Evolutionary conservation across 2,797 vertebrate genomes (phyloP).

Genomic region (Thaleichthys pacificus): DNA sequence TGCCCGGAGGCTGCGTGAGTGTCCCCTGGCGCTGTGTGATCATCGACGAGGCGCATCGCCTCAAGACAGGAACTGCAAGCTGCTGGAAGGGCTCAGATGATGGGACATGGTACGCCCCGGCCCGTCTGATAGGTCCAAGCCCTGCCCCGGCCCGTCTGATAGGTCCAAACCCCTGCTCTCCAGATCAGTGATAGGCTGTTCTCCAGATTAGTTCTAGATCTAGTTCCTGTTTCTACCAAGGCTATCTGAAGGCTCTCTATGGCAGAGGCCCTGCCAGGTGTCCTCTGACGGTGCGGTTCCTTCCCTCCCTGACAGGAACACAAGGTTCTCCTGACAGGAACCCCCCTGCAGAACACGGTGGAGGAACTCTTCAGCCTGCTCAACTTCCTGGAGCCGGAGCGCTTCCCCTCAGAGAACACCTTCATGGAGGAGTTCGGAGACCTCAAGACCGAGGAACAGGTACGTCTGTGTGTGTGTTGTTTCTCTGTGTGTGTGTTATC

Average conservation of each 20-base stretch:
- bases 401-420: slow-evolving; percentile 93
- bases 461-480: slow-evolving; percentile 51
- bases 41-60: slow-evolving; percentile 95
- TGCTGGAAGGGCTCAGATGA: slow-evolving; percentile 96
- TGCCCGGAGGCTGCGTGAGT: slow-evolving; percentile 92
- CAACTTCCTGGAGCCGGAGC: slow-evolving; percentile 92
- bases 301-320: slow-evolving; percentile 80
- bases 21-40: slow-evolving; percentile 96
- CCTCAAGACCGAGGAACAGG: slow-evolving; percentile 98
- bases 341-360: slow-evolving; percentile 96
- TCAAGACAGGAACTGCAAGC: slow-evolving; percentile 97
- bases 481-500: no score
- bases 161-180: neutral
- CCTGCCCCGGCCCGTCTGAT: no score
- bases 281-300: neutral
- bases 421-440: slow-evolving; percentile 99
- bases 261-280: no score
- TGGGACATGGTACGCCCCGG: slow-evolving; percentile 87
- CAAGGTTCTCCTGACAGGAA: slow-evolving; percentile 97
- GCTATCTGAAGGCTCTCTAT: no score
- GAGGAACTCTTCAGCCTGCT: slow-evolving; percentile 97
- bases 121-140: no score
- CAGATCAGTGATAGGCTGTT: no score
- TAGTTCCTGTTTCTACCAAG: no score
- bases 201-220: no score